Conservation (phyloP, 2,113 vertebrate genomes). For the Podilymbus podiceps region DNA sequence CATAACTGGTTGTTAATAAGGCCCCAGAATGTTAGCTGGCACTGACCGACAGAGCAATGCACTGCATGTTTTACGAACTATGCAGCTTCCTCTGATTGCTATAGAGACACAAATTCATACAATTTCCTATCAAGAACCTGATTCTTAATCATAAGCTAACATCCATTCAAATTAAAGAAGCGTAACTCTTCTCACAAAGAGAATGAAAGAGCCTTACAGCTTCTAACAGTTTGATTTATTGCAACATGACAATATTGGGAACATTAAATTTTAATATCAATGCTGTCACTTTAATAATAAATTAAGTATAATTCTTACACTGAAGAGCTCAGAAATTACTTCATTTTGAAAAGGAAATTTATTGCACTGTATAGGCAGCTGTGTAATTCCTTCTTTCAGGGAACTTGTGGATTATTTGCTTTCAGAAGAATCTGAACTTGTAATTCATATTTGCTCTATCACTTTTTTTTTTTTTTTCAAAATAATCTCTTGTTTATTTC, state of each 20-base stretch:
- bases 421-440: constrained; percentile 31
- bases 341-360: constrained; percentile 63
- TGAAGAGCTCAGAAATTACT: constrained; percentile 66
- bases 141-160: constrained; percentile 45
- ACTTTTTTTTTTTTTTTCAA: not conserved
- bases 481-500: constrained; percentile 23
- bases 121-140: constrained; percentile 1
- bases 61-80: constrained; percentile 29
- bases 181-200: constrained; percentile 38
- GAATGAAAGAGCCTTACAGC: not conserved
- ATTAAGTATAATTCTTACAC: constrained; percentile 53
- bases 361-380: constrained; percentile 42
- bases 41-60: constrained; percentile 1
- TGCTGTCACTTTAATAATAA: constrained; percentile 61
- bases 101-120: constrained; percentile 31
- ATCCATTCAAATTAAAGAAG: constrained; percentile 61
- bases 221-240: constrained; percentile 69
- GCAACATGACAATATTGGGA: constrained; percentile 63
- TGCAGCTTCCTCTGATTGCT: not conserved
- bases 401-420: not conserved
- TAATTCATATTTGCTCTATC: constrained; percentile 7
- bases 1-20: constrained; percentile 54
- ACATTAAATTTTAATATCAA: constrained; percentile 70
- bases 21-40: not conserved
- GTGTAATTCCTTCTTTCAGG: constrained; percentile 53